Evolutionary conservation across 2,888 invertebrate species (phyloP).

Genomic region (Agriopis aurantiaria): DNA sequence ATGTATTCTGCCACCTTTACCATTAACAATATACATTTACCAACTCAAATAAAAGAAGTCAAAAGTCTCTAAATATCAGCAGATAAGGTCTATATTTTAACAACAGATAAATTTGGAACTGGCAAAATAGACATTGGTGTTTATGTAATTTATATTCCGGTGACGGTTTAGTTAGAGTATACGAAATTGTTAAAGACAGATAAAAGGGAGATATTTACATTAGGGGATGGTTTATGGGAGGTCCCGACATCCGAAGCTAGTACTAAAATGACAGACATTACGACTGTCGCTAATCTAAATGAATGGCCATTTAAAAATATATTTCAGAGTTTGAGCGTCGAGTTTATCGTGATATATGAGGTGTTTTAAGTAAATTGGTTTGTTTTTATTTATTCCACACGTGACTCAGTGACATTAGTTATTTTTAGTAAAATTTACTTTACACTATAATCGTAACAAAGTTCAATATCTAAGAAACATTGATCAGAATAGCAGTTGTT

Average conservation of each 20-base stretch:
- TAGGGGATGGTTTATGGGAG: conserved; percentile 79
- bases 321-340: conserved; percentile 47
- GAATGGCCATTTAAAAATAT: conserved; percentile 64
- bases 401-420: background rate
- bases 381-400: conserved; percentile 28
- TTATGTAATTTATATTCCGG: conserved; percentile 81
- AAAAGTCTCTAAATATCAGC: conserved; percentile 40
- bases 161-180: conserved; percentile 83
- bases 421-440: background rate
- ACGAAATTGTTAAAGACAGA: conserved; percentile 86
- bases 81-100: conserved; percentile 50
- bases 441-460: background rate
- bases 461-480: background rate
- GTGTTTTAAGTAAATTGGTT: conserved; percentile 38
- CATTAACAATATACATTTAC: conserved; percentile 47
- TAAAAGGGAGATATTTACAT: conserved; percentile 84
- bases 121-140: conserved; percentile 55
- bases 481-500: background rate
- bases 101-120: conserved; percentile 35
- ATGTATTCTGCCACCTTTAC: conserved; percentile 77
- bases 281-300: conserved; percentile 73
- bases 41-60: conserved; percentile 20
- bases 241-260: conserved; percentile 66
- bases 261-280: conserved; percentile 75
- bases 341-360: conserved; percentile 48